A percentile compares a stretch with the other conserved stretches of the same genome.
These are phyloP conservation scores for Lucinisca nassula DNA, from an alignment of 2,888 invertebrate species.

Conservation along the genomic window DNA sequence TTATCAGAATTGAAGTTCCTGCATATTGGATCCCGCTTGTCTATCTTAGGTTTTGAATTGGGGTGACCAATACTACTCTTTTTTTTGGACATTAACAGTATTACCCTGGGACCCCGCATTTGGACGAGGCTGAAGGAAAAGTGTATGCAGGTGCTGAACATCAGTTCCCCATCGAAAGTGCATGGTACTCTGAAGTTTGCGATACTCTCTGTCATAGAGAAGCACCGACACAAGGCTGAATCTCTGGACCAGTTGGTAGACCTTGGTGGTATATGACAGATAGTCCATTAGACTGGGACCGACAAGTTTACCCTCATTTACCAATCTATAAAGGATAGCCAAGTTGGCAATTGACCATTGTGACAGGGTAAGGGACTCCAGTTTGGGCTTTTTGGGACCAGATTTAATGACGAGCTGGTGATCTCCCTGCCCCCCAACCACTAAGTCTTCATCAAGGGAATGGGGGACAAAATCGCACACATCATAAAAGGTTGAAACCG, in stretches of 20 bases:
- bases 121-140: not conserved
- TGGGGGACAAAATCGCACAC: not conserved
- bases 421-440: not conserved
- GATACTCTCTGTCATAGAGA: not conserved
- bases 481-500: not conserved
- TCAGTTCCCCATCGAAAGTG: not conserved
- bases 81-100: not conserved
- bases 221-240: not conserved
- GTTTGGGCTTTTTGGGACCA: not conserved
- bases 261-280: not conserved
- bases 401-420: not conserved
- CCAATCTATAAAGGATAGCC: not conserved
- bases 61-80: not conserved
- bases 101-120: not conserved
- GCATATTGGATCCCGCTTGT: not conserved
- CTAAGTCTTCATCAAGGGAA: not conserved
- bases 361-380: not conserved
- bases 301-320: not conserved
- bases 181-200: not conserved
- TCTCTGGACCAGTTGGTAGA: not conserved
- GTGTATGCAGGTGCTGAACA: not conserved
- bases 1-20: not conserved
- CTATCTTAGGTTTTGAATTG: not conserved
- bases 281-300: not conserved
- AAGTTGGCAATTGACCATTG: constrained; percentile 1